Evolutionary conservation across 1,140 invertebrate genomes (phyloP), one percentile per base, ranked within the genome.

Genomic region (Harpegnathos saltator): DNA sequence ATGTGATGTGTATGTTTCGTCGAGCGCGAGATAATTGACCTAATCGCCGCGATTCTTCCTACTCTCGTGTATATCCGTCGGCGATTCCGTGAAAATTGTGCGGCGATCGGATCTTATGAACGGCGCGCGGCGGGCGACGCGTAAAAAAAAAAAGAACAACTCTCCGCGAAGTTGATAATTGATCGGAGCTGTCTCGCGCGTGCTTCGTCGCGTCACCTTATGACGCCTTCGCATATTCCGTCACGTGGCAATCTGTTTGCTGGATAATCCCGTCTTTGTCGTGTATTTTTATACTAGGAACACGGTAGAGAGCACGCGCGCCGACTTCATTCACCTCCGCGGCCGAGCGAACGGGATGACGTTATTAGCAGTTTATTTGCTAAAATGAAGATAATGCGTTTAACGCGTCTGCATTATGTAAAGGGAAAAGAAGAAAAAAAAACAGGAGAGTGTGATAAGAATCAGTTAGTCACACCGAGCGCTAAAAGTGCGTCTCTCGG

Each of bases 1-100:
- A 33, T 15, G 33, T 33, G 58, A 52, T 44, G 52, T 33, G 56
- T n/a, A n/a, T 22, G 33, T 78, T 56, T 69, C 63, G 63, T 58
- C 52, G 58, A 56, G 17, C 52, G 69, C 58, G 17, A 66, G 48
- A 78, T 69, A 78, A 78, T 78, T 69, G 22, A 56, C 33, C 22
- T 78, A 78, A 78, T 78, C 63, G 62, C 26, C 15, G 26, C 22
- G 22, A 12, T 58, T 78, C 75, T 78, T 78, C 75, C 74, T 78
- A 48, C 22, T n/a, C 14, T n/a, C n/a, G n/a, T n/a, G 11, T 68
- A 19, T 56, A 29, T 78, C 62, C 63, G 75, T 69, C 17, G 3
- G 52, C 33, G 65, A 69, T 68, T 78, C 63, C 7, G 0, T 58
- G 65, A 78, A 69, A 56, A 69, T 58, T 58, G 14, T 17, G 48